Conservation (phyloP, 2,797 vertebrate species). For the Mormyrops attenuatus region DNA sequence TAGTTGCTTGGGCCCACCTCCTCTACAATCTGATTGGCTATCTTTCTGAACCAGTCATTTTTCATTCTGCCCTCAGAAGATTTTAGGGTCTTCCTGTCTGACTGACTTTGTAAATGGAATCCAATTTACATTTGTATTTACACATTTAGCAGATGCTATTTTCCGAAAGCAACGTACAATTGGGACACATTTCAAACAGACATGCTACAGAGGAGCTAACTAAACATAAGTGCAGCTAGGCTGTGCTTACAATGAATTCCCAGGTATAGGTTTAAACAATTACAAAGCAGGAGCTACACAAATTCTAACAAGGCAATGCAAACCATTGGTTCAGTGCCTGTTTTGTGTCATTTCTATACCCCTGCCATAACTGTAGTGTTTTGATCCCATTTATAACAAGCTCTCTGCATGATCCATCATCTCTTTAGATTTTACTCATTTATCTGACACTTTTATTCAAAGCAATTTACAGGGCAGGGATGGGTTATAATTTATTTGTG, state of each 20-base stretch:
- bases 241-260: not conserved
- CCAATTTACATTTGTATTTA: not conserved
- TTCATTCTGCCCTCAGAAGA: not conserved
- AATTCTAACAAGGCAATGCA: not conserved
- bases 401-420: not conserved
- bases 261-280: not conserved
- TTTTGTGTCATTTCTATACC: not conserved
- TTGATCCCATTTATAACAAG: not conserved
- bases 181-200: not conserved
- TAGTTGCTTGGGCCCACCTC: not conserved
- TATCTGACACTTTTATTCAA: not conserved
- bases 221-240: not conserved
- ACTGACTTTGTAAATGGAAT: constrained; percentile 30
- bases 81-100: constrained; percentile 15
- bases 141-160: not conserved
- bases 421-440: not conserved
- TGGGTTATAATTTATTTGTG: not conserved
- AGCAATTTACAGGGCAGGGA: not conserved
- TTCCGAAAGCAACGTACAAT: not conserved
- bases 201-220: not conserved
- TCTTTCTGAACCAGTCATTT: not conserved
- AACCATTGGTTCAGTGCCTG: not conserved
- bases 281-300: not conserved
- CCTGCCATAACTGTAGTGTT: not conserved
- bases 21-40: not conserved